These are phyloP conservation scores for Paracyclopina nana DNA, from an alignment of 1,140 invertebrate genomes.

Conservation along the genomic window DNA sequence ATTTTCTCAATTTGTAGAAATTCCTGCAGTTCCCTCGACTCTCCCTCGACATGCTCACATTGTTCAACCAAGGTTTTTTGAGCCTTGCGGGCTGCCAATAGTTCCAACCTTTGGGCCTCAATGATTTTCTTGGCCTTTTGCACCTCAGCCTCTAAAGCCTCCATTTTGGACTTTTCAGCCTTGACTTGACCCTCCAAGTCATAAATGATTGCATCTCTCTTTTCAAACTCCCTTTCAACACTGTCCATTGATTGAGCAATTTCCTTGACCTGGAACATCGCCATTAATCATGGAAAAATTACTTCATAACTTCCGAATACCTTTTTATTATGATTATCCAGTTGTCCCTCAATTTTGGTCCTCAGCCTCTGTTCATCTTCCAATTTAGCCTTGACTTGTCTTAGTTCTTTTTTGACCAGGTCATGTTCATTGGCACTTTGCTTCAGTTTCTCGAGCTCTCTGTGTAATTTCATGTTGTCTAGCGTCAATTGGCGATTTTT, in stretches of 20 bases:
- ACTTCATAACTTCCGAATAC: too few species aligned
- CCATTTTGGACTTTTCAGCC: neutral
- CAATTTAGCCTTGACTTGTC: neutral
- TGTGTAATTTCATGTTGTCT: conserved; percentile 13
- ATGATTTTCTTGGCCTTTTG: neutral
- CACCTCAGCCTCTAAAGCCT: neutral
- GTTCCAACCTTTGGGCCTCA: neutral
- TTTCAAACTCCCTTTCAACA: conserved; percentile 12
- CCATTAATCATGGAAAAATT: too few species aligned
- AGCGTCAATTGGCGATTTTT: conserved; percentile 13
- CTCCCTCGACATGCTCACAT: conserved; percentile 2
- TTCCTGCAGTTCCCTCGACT: conserved; percentile 10
- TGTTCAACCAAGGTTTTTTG: conserved; percentile 8
- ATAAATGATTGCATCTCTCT: neutral
- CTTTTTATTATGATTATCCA: conserved; percentile 8
- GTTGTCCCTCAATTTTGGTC: conserved; percentile 2
- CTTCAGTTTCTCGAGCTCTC: conserved; percentile 10
- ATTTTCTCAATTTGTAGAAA: conserved; percentile 10
- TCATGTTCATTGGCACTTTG: conserved; percentile 5
- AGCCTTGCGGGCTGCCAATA: neutral
- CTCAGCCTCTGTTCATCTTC: conserved; percentile 10
- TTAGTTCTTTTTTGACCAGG: conserved; percentile 5
- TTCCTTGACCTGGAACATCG: too few species aligned
- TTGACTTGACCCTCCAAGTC: neutral
- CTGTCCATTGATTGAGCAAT: conserved; percentile 11